A percentile compares a stretch with the other conserved stretches of the same genome.
These are phyloP conservation scores for Calvadosia cruxmelitensis DNA, from an alignment of 30 jellyfish, hydroid and myxozoan species.

Conservation along the genomic window DNA sequence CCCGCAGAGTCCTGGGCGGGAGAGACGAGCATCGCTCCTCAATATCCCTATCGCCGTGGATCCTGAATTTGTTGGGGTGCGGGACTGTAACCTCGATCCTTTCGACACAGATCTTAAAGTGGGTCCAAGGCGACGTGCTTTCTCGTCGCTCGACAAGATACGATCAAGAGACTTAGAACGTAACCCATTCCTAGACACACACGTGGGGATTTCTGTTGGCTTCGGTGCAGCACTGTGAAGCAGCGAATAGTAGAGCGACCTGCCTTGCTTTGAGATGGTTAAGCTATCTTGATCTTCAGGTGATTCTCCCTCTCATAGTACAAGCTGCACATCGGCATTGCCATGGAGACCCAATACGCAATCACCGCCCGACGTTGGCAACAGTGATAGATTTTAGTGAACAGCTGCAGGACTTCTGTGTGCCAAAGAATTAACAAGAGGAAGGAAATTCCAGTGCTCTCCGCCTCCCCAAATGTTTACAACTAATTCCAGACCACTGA, in stretches of 20 bases:
- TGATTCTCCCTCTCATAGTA: no score
- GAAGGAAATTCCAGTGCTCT: no score
- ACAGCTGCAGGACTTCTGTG: no score
- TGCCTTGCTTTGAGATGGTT: no score
- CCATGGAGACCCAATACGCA: no score
- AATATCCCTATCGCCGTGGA: conserved; percentile 23
- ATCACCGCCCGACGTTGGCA: no score
- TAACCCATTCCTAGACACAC: background rate
- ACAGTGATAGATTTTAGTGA: no score
- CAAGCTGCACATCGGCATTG: no score
- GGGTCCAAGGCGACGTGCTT: conserved; percentile 28
- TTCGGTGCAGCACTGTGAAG: background rate
- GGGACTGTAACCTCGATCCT: conserved; percentile 27
- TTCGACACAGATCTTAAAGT: conserved; percentile 19
- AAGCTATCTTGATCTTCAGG: no score
- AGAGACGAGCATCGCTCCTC: conserved; percentile 21
- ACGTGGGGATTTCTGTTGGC: background rate
- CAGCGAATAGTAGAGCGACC: background rate
- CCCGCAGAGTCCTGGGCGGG: background rate
- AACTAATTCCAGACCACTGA: no score
- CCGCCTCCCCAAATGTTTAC: no score
- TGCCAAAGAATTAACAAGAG: no score
- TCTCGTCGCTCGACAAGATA: conserved; percentile 11
- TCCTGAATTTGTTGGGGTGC: conserved; percentile 11
- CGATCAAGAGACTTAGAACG: background rate